Conservation (phyloP, 2,797 vertebrate species). For the Sebastiscus tertius region DNA sequence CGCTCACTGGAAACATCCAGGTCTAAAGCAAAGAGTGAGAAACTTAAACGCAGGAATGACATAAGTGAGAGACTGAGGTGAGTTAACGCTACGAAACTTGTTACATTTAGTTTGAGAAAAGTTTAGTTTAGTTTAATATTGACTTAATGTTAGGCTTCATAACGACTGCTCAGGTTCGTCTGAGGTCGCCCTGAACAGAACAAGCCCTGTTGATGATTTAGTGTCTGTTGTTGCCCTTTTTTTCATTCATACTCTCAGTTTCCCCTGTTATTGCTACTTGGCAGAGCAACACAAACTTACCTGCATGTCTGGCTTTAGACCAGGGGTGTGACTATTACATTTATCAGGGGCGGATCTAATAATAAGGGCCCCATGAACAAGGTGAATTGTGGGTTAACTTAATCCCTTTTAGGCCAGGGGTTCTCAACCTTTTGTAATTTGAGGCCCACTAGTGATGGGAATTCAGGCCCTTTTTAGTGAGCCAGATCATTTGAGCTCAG, state of each 20-base stretch:
- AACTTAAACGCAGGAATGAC: constrained; percentile 48
- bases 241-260: background rate
- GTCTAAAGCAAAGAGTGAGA: constrained; percentile 36
- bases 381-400: background rate
- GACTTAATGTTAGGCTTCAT: background rate
- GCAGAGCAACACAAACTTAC: background rate
- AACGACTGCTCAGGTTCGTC: background rate
- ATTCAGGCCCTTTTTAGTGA: too few species aligned
- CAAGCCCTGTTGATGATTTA: background rate
- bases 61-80: constrained; percentile 71
- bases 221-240: background rate
- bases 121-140: background rate
- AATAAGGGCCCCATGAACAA: background rate
- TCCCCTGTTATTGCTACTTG: background rate
- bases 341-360: background rate
- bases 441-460: too few species aligned
- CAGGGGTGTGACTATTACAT: background rate
- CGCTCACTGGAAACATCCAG: constrained; percentile 16
- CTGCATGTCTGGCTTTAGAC: background rate
- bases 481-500: too few species aligned
- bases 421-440: too few species aligned
- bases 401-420: background rate
- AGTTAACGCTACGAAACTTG: constrained; percentile 11
- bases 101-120: background rate
- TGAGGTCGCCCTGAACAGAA: background rate